These are phyloP conservation scores for Tinea pellionella DNA, from an alignment of 2,888 invertebrate species.

Conservation along the genomic window DNA sequence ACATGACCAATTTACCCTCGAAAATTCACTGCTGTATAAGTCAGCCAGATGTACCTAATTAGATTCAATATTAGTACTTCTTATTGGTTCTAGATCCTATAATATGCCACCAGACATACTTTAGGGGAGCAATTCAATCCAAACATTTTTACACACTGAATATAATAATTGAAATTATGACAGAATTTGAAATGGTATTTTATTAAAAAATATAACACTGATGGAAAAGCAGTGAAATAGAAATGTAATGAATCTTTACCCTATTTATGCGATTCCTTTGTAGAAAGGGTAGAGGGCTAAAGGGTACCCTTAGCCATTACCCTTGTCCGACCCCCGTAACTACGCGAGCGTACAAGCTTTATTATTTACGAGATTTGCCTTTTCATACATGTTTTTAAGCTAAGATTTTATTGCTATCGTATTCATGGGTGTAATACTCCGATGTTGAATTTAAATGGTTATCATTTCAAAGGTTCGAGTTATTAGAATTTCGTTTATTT, in stretches of 20 bases:
- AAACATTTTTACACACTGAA: too few relatives aligned
- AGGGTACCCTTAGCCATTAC: constrained; percentile 38
- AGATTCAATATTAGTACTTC: too few relatives aligned
- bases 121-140: too few relatives aligned
- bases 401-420: constrained; percentile 63
- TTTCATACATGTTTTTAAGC: constrained; percentile 63
- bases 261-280: constrained; percentile 48
- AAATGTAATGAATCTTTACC: constrained; percentile 61
- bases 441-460: constrained; percentile 1
- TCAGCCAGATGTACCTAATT: too few relatives aligned
- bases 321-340: constrained; percentile 33
- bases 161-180: too few relatives aligned
- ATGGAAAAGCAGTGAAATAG: constrained; percentile 36
- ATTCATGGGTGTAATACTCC: constrained; percentile 43
- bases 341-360: constrained; percentile 52
- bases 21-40: too few relatives aligned
- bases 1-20: too few relatives aligned
- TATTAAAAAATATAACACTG: constrained; percentile 11
- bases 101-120: too few relatives aligned
- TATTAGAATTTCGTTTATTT: background rate
- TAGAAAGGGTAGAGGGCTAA: constrained; percentile 52
- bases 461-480: background rate
- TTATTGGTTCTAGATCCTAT: too few relatives aligned
- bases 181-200: background rate
- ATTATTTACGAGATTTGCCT: constrained; percentile 63